Percentiles rank a stretch among this genome's conserved stretches.
phyloP scores from a whole-genome alignment of 64 coral and sea anemone species.

The Montipora sp. region DNA sequence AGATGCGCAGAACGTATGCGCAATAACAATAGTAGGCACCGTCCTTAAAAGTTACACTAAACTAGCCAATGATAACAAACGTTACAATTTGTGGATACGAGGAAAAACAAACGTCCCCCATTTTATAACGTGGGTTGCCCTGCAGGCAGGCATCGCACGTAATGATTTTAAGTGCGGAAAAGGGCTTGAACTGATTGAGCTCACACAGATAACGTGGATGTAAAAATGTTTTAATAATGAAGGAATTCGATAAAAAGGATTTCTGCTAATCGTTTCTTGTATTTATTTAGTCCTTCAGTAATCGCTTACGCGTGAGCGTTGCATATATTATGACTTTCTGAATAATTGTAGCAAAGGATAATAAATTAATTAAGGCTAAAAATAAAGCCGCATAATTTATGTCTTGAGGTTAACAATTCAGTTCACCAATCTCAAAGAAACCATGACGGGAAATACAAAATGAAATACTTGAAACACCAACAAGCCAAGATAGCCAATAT shows the following conservation, averaged over 20 bases:
- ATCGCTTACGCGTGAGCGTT: conserved; percentile 12
- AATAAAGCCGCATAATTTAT: conserved; percentile 19
- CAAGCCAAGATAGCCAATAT: background rate
- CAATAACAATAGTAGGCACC: no score
- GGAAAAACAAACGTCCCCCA: no score
- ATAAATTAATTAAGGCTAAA: conserved; percentile 45
- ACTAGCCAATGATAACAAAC: no score
- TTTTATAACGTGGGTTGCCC: no score
- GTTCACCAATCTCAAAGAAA: background rate
- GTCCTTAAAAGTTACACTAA: no score
- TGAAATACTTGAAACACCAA: background rate
- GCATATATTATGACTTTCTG: conserved; percentile 47
- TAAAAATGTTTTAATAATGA: background rate
- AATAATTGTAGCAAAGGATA: conserved; percentile 37
- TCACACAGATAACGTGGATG: background rate
- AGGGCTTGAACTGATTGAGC: no score
- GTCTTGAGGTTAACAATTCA: background rate
- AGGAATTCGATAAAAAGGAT: background rate
- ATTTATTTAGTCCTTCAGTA: background rate
- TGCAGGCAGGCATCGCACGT: no score
- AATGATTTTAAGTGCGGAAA: no score
- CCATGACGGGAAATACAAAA: background rate
- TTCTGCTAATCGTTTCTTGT: background rate
- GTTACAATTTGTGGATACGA: no score
- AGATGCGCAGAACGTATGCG: no score